Percentiles rank a stretch among this genome's conserved stretches.
Conservation (phyloP, 2,888 invertebrate genomes). For the Melitaea athalia region DNA sequence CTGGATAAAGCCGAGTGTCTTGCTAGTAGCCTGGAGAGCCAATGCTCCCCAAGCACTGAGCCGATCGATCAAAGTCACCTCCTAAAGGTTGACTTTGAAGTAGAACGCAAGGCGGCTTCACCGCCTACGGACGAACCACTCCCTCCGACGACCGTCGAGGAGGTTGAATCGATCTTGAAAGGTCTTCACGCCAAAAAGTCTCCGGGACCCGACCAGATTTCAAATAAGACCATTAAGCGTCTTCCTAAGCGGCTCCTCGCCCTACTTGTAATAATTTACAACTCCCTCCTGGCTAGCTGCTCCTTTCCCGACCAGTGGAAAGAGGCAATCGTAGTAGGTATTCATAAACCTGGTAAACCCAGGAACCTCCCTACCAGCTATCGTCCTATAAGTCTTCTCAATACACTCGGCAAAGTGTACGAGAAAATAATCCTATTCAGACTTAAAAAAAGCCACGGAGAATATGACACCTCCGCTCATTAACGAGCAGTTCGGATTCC, state of each 20-base stretch:
- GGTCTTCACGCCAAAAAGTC: too few relatives aligned
- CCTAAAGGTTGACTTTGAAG: not conserved
- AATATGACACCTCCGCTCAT: too few relatives aligned
- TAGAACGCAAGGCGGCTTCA: not conserved
- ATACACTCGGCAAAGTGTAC: not conserved
- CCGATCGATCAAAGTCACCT: conserved; percentile 13
- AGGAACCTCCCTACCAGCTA: too few relatives aligned
- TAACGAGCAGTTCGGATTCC: too few relatives aligned
- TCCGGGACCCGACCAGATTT: not conserved
- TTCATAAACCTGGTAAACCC: too few relatives aligned
- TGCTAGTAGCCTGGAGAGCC: conserved; percentile 24
- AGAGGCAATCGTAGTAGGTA: not conserved
- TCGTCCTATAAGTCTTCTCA: not conserved
- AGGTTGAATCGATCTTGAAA: conserved; percentile 3
- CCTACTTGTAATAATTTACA: not conserved
- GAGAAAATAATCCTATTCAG: not conserved
- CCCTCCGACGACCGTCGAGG: not conserved
- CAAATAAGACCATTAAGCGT: not conserved
- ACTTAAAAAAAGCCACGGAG: too few relatives aligned
- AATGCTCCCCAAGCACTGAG: conserved; percentile 15
- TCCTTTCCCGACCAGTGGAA: not conserved
- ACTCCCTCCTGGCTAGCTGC: not conserved
- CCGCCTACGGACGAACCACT: conserved; percentile 2
- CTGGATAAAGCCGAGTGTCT: not conserved
- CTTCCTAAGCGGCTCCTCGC: not conserved